These are phyloP conservation scores for Enteromius mattozi DNA, from an alignment of 2,797 vertebrate species.

Conservation along the genomic window DNA sequence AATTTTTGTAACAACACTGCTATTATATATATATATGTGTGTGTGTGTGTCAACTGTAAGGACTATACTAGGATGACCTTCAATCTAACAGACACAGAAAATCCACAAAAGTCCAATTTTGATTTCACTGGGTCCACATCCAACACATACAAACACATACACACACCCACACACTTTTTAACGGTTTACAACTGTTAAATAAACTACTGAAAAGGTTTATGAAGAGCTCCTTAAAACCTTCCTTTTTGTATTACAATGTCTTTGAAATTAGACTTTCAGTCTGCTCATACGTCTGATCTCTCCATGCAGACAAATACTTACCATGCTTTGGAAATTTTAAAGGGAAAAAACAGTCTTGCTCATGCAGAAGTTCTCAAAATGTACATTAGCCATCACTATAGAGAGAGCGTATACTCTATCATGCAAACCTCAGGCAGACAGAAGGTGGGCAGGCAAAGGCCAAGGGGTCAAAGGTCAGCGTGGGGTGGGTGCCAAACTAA, in stretches of 20 bases:
- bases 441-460: constrained; percentile 57
- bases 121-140: not conserved
- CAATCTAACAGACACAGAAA: not conserved
- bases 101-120: not conserved
- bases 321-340: not conserved
- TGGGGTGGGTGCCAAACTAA: constrained; percentile 37
- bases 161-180: not conserved
- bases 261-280: not conserved
- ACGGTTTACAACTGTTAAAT: not conserved
- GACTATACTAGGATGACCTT: not conserved
- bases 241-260: not conserved
- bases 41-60: not conserved
- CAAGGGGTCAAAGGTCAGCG: constrained; percentile 47
- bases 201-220: not conserved
- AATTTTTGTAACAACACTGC: not conserved
- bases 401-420: constrained; percentile 57
- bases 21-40: too few relatives aligned
- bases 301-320: constrained; percentile 29
- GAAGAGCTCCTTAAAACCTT: not conserved
- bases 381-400: constrained; percentile 26
- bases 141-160: not conserved
- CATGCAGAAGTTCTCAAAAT: constrained; percentile 31
- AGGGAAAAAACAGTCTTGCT: not conserved
- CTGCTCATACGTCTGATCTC: not conserved
- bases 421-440: constrained; percentile 69